These are phyloP conservation scores for Odontothrips loti DNA, from an alignment of 2,888 invertebrate genomes.

Conservation along the genomic window DNA sequence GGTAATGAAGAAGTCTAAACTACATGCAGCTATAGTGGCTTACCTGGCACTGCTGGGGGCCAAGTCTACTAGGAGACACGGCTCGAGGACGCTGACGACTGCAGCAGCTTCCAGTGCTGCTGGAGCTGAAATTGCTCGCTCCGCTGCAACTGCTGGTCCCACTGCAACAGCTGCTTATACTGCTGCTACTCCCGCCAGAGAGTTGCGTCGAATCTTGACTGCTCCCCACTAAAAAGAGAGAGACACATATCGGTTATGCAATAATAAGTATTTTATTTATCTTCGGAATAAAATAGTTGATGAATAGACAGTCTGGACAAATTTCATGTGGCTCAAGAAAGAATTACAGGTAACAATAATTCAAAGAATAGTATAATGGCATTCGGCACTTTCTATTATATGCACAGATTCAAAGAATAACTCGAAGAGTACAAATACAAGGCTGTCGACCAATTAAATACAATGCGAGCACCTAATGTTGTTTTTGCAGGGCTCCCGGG, in stretches of 20 bases:
- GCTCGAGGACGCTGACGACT: constrained; percentile 74
- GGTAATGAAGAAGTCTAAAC: no score
- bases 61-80: constrained; percentile 83
- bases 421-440: no score
- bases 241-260: neutral
- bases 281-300: no score
- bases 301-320: no score
- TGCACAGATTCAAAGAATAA: no score
- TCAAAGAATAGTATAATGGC: no score
- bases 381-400: no score
- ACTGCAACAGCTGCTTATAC: neutral
- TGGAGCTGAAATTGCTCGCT: constrained; percentile 49
- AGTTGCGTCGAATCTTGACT: constrained; percentile 49
- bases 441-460: neutral
- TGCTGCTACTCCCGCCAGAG: neutral
- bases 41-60: constrained; percentile 90
- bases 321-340: no score
- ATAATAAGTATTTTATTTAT: no score
- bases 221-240: constrained; percentile 49
- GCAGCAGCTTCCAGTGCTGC: constrained; percentile 47
- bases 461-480: neutral
- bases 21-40: constrained; percentile 42
- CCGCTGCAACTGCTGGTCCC: constrained; percentile 37
- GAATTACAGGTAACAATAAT: no score
- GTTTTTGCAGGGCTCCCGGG: neutral